Base-by-base conservation (phyloP, 2,797 vertebrate species). In the Phalloptychus januarius region DNA sequence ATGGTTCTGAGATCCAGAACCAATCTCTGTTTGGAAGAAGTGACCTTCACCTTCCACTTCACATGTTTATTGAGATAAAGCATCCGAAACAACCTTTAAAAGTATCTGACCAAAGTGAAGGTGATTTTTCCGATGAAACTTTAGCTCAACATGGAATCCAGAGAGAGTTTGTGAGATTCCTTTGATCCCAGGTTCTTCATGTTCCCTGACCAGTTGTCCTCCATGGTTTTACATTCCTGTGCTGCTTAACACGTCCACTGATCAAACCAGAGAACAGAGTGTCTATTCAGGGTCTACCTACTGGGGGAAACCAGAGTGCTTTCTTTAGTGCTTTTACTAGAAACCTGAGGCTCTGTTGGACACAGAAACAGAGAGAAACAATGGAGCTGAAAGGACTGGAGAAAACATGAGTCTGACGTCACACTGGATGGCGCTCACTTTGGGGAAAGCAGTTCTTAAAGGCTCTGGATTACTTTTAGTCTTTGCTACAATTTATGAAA, bases 281-380 rank as follows among this genome's bases (percentile, higher is more conserved):
- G 63, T 87, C 94, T 91, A 93, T 97, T 96, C 92, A 90, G 89
- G 91, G 92, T 95, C 93, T 94, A 96, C 95, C 94, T 95, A 92
- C 93, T 95, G 92, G 94, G 95, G 92, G 86, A 90, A 86, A 90
- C 76, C 87, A 84, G 72, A 45, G 81, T 94, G 92, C 95, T 96
- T 96, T 90, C 86, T 95, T 94, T 93, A 87, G 90, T 93, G 89
- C 88, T 94, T 96, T 96, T 95, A 93, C 93, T 88, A 91, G 95
- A 96, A 96, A 96, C 89, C 85, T 86, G 87, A 96, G 77, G 79
- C 93, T 8, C 42, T 40, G 84, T 50, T 45, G 83, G 75, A 77
- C 45, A 0, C n/a, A 0, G 16, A 18, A 44, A 45, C 6, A 20
- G 65, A 72, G 44, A 52, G 74, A 72, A 48, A 63, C 31, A 33